Evolutionary conservation across 2,888 invertebrate genomes (phyloP).

Genomic region (Junonia oenone): DNA sequence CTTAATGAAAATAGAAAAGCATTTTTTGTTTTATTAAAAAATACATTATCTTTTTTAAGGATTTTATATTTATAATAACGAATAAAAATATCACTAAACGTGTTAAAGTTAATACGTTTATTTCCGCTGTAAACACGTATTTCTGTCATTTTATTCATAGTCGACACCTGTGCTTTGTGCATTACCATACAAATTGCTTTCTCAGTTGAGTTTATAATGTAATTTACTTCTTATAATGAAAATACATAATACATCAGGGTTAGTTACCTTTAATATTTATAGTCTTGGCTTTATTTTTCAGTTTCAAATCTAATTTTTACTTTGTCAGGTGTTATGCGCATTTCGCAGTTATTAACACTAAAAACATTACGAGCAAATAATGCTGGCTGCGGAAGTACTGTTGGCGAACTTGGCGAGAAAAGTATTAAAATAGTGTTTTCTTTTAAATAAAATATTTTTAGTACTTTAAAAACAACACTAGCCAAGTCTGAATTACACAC

Average conservation of each 20-base stretch:
- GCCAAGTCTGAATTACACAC: too few relatives aligned
- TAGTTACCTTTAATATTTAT: background rate
- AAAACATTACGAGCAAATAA: background rate
- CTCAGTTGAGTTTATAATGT: conserved; percentile 15
- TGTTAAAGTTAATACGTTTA: too few relatives aligned
- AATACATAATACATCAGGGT: conserved; percentile 8
- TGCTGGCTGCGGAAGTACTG: too few relatives aligned
- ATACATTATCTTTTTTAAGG: too few relatives aligned
- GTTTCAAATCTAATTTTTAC: background rate
- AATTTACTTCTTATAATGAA: conserved; percentile 14
- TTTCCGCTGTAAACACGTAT: too few relatives aligned
- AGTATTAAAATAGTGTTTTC: background rate
- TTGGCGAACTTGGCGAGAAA: too few relatives aligned
- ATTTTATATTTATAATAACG: too few relatives aligned
- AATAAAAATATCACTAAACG: too few relatives aligned
- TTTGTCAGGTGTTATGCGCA: background rate
- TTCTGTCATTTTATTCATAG: conserved; percentile 11
- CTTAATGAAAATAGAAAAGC: too few relatives aligned
- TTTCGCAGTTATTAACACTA: background rate
- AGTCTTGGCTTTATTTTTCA: background rate
- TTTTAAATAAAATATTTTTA: too few relatives aligned
- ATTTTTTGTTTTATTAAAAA: too few relatives aligned
- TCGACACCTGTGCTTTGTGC: conserved; percentile 12
- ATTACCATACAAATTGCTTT: conserved; percentile 15
- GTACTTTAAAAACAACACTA: too few relatives aligned